phyloP scores from a whole-genome alignment of 2,888 invertebrate species.

The Leuctra nigra region DNA sequence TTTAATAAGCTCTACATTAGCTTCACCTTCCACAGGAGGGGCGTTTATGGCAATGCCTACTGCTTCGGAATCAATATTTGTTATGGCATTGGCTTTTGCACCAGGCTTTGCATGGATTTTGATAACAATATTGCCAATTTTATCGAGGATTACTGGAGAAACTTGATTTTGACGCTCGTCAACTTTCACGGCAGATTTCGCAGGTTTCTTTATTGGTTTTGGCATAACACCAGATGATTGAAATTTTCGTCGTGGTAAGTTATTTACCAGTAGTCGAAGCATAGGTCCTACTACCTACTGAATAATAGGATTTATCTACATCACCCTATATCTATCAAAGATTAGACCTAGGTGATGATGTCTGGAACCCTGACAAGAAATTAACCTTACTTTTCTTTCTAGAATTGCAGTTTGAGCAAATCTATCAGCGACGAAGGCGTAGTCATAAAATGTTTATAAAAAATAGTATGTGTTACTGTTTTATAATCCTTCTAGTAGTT shows the following conservation, averaged over 20 bases:
- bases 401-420: no score
- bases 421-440: no score
- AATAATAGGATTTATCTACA: no score
- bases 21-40: constrained; percentile 75
- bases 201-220: not conserved
- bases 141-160: constrained; percentile 44
- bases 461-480: no score
- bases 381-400: no score
- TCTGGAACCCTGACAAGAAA: no score
- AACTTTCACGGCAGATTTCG: not conserved
- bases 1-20: constrained; percentile 67
- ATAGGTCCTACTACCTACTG: no score
- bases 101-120: constrained; percentile 68
- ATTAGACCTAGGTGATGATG: no score
- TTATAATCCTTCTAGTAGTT: no score
- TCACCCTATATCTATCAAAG: no score
- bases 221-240: constrained; percentile 7
- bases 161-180: not conserved
- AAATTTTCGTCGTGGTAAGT: not conserved
- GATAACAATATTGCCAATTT: constrained; percentile 54
- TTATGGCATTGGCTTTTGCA: constrained; percentile 61
- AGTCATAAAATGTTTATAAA: no score
- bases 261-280: no score
- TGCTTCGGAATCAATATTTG: constrained; percentile 56
- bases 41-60: constrained; percentile 72